Conservation (phyloP, 30 jellyfish, hydroid and myxozoan species). For the Hydractinia echinata region DNA sequence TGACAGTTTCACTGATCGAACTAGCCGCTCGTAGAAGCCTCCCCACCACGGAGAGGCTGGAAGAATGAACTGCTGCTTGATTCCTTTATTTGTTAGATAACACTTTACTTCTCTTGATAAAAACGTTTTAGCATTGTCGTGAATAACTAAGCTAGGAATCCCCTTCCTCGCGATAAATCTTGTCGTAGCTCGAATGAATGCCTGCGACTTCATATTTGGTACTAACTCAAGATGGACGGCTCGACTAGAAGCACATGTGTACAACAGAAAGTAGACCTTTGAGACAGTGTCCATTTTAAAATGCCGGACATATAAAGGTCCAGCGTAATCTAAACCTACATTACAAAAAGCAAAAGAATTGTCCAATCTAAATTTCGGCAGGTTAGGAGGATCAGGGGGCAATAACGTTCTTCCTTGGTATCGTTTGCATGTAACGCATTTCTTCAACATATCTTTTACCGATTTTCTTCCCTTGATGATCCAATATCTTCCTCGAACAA, state of each 20-base stretch:
- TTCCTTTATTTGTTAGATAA: slow-evolving; percentile 23
- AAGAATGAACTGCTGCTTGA: slow-evolving; percentile 38
- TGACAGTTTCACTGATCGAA: too few species aligned
- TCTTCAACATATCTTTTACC: too few species aligned
- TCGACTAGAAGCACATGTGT: slow-evolving; percentile 43
- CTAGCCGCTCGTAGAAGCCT: too few species aligned
- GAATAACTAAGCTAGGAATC: slow-evolving; percentile 15
- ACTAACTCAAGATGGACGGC: slow-evolving; percentile 48
- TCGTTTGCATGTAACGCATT: too few species aligned
- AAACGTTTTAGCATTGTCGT: slow-evolving; percentile 49
- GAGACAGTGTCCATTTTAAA: neutral
- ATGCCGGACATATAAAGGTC: neutral
- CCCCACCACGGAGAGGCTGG: slow-evolving; percentile 59
- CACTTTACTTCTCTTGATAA: slow-evolving; percentile 8
- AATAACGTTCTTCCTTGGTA: too few species aligned
- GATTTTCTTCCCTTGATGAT: too few species aligned
- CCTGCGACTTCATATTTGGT: too few species aligned
- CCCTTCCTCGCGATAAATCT: too few species aligned
- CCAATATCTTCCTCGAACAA: too few species aligned
- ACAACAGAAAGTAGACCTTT: slow-evolving; percentile 36
- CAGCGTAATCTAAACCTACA: neutral
- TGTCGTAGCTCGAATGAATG: too few species aligned
- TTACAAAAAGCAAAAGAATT: neutral
- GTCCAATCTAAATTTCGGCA: too few species aligned
- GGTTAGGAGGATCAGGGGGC: too few species aligned